These are phyloP conservation scores for Dendrolimus punctatus DNA, from an alignment of 1,140 invertebrate genomes.

Conservation along the genomic window DNA sequence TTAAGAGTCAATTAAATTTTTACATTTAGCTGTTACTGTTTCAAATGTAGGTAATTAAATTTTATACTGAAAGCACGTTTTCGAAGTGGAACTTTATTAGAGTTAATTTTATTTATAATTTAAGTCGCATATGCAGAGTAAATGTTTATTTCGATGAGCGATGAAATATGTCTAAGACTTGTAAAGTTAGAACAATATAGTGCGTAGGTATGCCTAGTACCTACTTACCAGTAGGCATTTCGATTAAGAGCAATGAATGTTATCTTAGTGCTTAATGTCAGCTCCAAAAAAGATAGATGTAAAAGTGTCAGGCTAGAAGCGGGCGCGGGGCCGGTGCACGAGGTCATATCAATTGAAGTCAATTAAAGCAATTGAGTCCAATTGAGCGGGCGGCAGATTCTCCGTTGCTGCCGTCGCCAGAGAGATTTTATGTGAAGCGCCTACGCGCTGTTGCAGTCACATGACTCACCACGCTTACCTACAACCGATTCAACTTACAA, in stretches of 20 bases:
- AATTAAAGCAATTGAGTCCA: slow-evolving; percentile 68
- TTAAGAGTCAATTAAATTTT: no score
- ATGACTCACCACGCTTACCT: slow-evolving; percentile 39
- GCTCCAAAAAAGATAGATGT: slow-evolving; percentile 68
- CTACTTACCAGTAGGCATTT: slow-evolving; percentile 13
- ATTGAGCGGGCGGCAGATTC: slow-evolving; percentile 67
- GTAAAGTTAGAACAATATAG: neutral
- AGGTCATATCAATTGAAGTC: slow-evolving; percentile 70
- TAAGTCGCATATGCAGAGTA: no score
- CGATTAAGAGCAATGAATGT: slow-evolving; percentile 43
- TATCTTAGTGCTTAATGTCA: slow-evolving; percentile 60
- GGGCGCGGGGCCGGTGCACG: slow-evolving; percentile 53
- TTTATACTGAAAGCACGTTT: no score
- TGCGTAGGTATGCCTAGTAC: neutral
- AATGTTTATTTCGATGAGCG: no score
- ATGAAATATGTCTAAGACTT: no score
- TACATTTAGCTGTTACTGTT: no score
- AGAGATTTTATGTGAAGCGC: slow-evolving; percentile 67
- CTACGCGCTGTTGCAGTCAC: slow-evolving; percentile 46
- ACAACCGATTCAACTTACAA: neutral
- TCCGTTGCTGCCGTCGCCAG: slow-evolving; percentile 52
- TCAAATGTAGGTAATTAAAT: no score
- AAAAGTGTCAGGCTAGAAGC: slow-evolving; percentile 67
- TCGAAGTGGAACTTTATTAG: no score
- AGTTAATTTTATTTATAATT: no score